Conservation (phyloP, 2,888 invertebrate genomes). For the Portevinia maculata region DNA sequence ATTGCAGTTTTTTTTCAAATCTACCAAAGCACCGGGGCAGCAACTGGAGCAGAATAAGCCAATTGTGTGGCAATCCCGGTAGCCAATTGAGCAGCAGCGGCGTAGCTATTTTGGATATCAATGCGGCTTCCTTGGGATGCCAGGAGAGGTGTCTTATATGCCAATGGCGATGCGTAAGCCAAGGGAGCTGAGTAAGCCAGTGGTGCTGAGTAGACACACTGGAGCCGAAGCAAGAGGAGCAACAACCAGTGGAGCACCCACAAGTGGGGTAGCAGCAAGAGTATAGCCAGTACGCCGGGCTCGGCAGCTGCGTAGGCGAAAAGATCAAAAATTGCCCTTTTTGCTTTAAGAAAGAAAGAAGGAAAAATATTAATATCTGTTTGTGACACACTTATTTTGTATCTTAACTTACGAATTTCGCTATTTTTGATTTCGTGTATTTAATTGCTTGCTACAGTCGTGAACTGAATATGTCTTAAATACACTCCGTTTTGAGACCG, state of each 20-base stretch:
- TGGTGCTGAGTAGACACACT: slow-evolving; percentile 57
- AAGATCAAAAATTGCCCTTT: slow-evolving; percentile 66
- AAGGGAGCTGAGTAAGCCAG: slow-evolving; percentile 75
- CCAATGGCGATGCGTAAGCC: slow-evolving; percentile 48
- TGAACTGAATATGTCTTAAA: slow-evolving; percentile 53
- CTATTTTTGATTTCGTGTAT: slow-evolving; percentile 52
- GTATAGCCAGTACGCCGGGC: slow-evolving; percentile 2
- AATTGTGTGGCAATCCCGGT: slow-evolving; percentile 80
- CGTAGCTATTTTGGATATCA: slow-evolving; percentile 72
- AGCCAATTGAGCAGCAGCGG: slow-evolving; percentile 82
- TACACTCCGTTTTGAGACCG: slow-evolving; percentile 38
- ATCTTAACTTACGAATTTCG: slow-evolving; percentile 62
- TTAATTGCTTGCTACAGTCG: slow-evolving; percentile 56
- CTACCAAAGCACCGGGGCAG: slow-evolving; percentile 75
- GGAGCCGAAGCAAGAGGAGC: slow-evolving; percentile 64
- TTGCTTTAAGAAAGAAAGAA: not conserved
- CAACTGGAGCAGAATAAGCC: slow-evolving; percentile 57
- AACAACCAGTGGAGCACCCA: slow-evolving; percentile 37
- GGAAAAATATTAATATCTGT: not conserved
- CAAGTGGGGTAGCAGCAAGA: slow-evolving; percentile 68
- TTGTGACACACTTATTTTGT: not conserved
- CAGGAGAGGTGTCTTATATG: slow-evolving; percentile 55
- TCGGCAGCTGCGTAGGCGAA: slow-evolving; percentile 4
- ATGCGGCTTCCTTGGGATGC: slow-evolving; percentile 67
- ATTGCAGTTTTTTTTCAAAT: not conserved